A percentile compares a stretch with the other conserved stretches of the same genome.
Evolutionary conservation across 2,888 invertebrate species (phyloP).

Genomic region (Scrobipalpa costella): DNA sequence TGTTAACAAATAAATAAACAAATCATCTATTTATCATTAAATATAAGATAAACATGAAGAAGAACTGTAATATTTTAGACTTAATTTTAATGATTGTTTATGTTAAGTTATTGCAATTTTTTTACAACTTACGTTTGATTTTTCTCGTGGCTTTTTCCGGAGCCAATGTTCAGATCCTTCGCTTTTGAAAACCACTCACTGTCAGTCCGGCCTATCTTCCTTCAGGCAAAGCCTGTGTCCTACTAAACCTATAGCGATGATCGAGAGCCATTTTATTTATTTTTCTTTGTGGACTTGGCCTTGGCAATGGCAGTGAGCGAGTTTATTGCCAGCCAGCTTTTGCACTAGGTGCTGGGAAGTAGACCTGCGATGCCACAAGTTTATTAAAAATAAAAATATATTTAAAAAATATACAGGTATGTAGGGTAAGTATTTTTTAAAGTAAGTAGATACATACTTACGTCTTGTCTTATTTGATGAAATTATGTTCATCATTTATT

Average conservation of each 20-base stretch:
- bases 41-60: no score
- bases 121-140: not conserved
- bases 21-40: no score
- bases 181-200: not conserved
- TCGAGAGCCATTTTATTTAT: conserved; percentile 21
- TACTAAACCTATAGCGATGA: conserved; percentile 20
- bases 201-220: not conserved
- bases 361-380: not conserved
- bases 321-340: conserved; percentile 13
- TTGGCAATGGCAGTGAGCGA: conserved; percentile 14
- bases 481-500: no score
- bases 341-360: not conserved
- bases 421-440: no score
- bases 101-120: not conserved
- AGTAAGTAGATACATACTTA: no score
- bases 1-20: no score
- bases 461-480: no score
- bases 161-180: not conserved
- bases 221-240: not conserved
- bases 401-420: no score
- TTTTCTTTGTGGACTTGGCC: conserved; percentile 20
- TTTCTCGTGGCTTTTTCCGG: not conserved
- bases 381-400: not conserved
- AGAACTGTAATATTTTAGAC: no score
- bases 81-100: no score